phyloP scores from a whole-genome alignment of 2,888 invertebrate species.

The Pseudococcus longispinus region DNA sequence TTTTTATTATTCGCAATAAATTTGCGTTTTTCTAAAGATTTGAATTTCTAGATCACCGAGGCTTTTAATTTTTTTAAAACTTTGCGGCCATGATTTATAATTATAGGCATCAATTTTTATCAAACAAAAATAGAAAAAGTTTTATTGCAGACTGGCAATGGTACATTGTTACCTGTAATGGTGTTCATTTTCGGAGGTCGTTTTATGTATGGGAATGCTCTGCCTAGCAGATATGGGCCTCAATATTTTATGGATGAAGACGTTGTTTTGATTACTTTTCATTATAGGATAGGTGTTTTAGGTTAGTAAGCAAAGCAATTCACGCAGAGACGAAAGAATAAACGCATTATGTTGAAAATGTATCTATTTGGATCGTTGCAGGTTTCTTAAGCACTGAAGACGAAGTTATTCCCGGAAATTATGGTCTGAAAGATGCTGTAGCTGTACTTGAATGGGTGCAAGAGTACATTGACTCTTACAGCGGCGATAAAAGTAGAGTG shows the following conservation, averaged over 20 bases:
- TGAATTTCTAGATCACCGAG: too few species aligned
- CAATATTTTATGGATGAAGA: conserved; percentile 71
- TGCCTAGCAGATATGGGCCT: conserved; percentile 65
- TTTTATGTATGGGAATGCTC: conserved; percentile 69
- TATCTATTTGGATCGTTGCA: background rate
- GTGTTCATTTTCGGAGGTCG: conserved; percentile 66
- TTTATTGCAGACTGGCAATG: background rate
- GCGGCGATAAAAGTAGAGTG: conserved; percentile 57
- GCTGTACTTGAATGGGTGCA: conserved; percentile 57
- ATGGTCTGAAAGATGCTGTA: conserved; percentile 57
- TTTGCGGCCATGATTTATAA: too few species aligned
- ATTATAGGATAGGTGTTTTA: conserved; percentile 63
- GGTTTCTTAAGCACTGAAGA: conserved; percentile 58
- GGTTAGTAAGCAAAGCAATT: conserved; percentile 59
- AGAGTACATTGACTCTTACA: conserved; percentile 52
- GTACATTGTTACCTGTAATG: conserved; percentile 61
- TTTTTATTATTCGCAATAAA: too few species aligned
- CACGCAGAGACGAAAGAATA: background rate
- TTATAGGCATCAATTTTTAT: background rate
- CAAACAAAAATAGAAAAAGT: background rate
- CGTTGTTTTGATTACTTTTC: conserved; percentile 62
- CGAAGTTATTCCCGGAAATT: conserved; percentile 57
- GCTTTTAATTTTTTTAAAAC: too few species aligned
- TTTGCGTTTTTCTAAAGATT: too few species aligned
- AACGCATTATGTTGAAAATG: background rate